Evolutionary conservation across 2,888 invertebrate species (phyloP), one percentile per base, ranked within the genome.

Genomic region (Chrysodeixis includens): DNA sequence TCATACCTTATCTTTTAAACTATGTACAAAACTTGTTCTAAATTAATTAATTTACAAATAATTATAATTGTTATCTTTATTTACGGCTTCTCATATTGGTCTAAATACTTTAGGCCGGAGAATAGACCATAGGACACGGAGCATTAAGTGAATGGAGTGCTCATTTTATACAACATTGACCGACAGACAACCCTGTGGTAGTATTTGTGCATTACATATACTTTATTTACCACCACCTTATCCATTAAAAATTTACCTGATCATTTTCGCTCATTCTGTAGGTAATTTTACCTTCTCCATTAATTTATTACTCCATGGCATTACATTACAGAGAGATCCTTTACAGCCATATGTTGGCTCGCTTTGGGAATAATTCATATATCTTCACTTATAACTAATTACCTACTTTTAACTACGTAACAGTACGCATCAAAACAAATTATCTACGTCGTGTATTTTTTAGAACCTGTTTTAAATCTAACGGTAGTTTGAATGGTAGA

Each of bases 21-120:
- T 18, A 46, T 22, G n/a, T 22, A 46, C 22, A 40, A 30, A 16
- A 55, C 44, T 61, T 66, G 66, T 44, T 71, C 32, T 30, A 51
- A 32, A 10, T 14, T 35, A 49, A 16, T 30, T n/a, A 40, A 35
- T 22, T 12, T 32, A 58, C 54, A 54, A 46, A 46, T 16, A 57
- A 46, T 46, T 40, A 14, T 44, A 58, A 67, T 44, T 64, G 46
- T 46, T 30, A 59, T 46, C 63, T 61, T 54, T 66, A 58, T 54
- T 51, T 44, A 20, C 26, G 2, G 26, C 6, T 2, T 26, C 26
- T 4, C 40, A 10, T 49, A 30, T 71, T 74, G 72, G 75, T 74
- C 66, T 70, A 52, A 56, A 61, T 64, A 55, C 26, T 62, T 69
- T 66, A 73, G 73, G 73, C 73, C 73, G 58, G 70, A 61, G 55